Evolutionary conservation across 2,888 invertebrate genomes (phyloP).

Genomic region (Exocentrus adspersus): DNA sequence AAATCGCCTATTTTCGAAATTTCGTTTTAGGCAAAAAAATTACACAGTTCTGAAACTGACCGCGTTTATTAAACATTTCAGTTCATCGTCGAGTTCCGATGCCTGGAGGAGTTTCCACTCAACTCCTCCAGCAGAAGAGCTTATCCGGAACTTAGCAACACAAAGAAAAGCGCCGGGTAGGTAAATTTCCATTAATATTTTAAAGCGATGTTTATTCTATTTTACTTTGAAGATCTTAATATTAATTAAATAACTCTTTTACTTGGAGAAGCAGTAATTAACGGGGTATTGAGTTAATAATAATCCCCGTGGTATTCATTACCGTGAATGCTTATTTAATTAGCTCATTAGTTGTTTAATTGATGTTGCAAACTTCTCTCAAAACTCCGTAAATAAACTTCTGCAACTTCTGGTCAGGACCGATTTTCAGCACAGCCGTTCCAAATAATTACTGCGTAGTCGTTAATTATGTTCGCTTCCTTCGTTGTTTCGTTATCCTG

Average conservation of each 20-base stretch:
- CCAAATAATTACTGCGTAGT: neutral
- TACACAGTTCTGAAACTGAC: no score
- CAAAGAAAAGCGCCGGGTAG: constrained; percentile 37
- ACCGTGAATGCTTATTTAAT: constrained; percentile 66
- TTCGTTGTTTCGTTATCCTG: neutral
- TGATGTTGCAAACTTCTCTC: constrained; percentile 63
- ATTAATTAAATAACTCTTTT: constrained; percentile 56
- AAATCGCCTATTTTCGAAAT: no score
- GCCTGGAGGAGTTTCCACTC: no score
- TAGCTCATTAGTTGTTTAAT: constrained; percentile 67
- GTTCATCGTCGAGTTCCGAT: no score
- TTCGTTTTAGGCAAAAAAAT: no score
- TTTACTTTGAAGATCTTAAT: constrained; percentile 47
- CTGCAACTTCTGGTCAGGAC: constrained; percentile 23
- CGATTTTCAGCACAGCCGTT: neutral
- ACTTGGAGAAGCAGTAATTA: constrained; percentile 53
- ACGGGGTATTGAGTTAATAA: constrained; percentile 56
- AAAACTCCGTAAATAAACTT: constrained; percentile 45
- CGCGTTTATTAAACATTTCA: no score
- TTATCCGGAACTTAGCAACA: constrained; percentile 12
- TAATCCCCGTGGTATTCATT: constrained; percentile 61
- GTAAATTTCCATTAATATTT: constrained; percentile 37
- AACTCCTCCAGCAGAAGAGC: no score
- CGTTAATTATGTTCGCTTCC: neutral
- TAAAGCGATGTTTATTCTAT: constrained; percentile 38